Evolutionary conservation across 2,888 invertebrate genomes (phyloP), one percentile per base, ranked within the genome.

Genomic region (Limenitis camilla): DNA sequence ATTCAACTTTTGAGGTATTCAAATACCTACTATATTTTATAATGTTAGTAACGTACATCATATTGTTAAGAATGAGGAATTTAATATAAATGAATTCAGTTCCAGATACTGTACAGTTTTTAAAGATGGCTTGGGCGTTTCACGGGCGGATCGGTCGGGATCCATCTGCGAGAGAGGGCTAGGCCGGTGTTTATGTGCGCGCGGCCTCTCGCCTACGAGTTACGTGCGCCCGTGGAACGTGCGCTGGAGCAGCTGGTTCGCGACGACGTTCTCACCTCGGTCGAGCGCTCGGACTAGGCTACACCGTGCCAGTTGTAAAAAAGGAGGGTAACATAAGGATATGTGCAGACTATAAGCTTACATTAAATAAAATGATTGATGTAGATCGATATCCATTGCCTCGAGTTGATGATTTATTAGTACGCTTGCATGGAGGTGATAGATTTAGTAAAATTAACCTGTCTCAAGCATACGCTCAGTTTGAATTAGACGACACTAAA

Each of bases 261-360:
- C 19, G 59, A 59, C 39, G 60, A 52, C 33, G 35, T 56, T 42
- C 39, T 59, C 42, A 46, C 50, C 5, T 55, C 49, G 8, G 51
- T 53, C 31, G 31, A 53, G 19, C 29, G 52, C 53, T 56, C 56
- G 7, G 57, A 56, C 42, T 56, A 54, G 56, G 58, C 59, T 6
- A 61, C 59, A 5, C 57, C 58, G 60, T 58, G 28, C 58, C 57
- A 6, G 55, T 56, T 1, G 35, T 55, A 4, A 57, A 60, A 28
- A 60, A 58, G 40, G 59, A 61, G 11, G 59, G 58, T 42, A 51
- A 47, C 55, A 40, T 52, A 36, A 10, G 53, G 8, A 49, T 57
- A 11, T 57, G 57, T 31, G 53, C 46, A n/a, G 49, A 54, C 41
- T 52, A 40, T 38, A 54, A 54, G 10, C 19, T 54, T 28, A 54